Base-by-base conservation (phyloP, 2,888 invertebrate species). In the Tetanocera ferruginea region DNA sequence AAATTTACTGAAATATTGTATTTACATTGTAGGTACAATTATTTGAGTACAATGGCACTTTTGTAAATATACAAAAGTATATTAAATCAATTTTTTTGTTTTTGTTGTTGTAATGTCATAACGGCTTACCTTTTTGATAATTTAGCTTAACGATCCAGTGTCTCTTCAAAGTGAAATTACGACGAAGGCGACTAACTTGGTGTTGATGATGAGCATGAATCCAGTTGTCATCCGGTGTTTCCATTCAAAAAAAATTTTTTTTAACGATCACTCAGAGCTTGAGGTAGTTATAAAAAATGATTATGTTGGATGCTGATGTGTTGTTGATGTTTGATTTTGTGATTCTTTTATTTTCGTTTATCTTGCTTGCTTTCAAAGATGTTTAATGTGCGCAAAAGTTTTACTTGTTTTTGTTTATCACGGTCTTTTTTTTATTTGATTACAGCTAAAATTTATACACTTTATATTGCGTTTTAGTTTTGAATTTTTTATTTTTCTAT, bases 211-310 rank as follows among this genome's bases (percentile, higher is more conserved):
- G 67, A 69, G 76, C 75, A 78, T 78, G 78, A 75, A 80, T 75
- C 51, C 80, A 66, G 72, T 28, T 57, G n/a, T 76, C 76, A 76
- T 80, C 77, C 83, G 83, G 83, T 84, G 84, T 86, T 87, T 87
- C 87, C 87, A 87, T 87, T 87, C 87, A 87, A 87, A 86, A 77
- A 69, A 87, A 86, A 77, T 66, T 80, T 76, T 77, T 76, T 79
- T 11, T 72, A 62, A 73, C 67, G 73, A 67, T 69, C 49, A 19
- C 52, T 23, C 11, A 9, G 23, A 31, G n/a, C 25, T 5, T n/a
- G 49, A 25, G 34, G 37, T 31, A 8, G 5, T 19, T 17, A 19
- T 8, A n/a, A n/a, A n/a, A n/a, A n/a, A n/a, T n/a, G n/a, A 25
- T 51, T 2, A 6, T 43, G 43, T n/a, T 19, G 3, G 69, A n/a